phyloP scores from a whole-genome alignment of 2,113 vertebrate genomes.

The Alethe diademata region DNA sequence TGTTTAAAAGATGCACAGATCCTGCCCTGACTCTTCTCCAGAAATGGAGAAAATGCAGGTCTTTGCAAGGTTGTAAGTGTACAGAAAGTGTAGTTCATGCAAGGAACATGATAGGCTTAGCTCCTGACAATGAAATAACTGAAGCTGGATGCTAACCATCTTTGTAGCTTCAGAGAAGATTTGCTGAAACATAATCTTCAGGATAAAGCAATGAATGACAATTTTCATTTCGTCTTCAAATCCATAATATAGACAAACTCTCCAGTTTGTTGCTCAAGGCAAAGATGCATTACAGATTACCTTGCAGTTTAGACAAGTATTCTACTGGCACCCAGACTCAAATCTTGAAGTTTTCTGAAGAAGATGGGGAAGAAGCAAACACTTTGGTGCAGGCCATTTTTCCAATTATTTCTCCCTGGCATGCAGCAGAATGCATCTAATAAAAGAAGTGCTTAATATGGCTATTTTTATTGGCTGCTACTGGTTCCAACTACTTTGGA shows the following conservation, averaged over 20 bases:
- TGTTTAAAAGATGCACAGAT: not conserved
- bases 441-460: not conserved
- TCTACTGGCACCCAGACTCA: not conserved
- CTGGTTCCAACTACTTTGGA: not conserved
- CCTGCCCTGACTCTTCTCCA: not conserved
- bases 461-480: not conserved
- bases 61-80: not conserved
- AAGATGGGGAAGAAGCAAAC: not conserved
- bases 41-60: not conserved
- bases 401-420: not conserved
- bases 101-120: not conserved
- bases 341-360: not conserved
- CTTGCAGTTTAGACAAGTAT: not conserved
- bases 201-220: not conserved
- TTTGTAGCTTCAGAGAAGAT: not conserved
- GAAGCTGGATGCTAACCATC: not conserved
- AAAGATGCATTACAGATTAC: not conserved
- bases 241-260: fast-evolving
- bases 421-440: not conserved
- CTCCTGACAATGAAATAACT: not conserved
- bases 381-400: not conserved
- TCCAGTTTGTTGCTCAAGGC: not conserved
- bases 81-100: not conserved
- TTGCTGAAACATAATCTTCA: not conserved
- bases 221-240: not conserved